Base-by-base conservation (phyloP, 2,113 vertebrate species). In the Plecturocebus donacophilus region DNA sequence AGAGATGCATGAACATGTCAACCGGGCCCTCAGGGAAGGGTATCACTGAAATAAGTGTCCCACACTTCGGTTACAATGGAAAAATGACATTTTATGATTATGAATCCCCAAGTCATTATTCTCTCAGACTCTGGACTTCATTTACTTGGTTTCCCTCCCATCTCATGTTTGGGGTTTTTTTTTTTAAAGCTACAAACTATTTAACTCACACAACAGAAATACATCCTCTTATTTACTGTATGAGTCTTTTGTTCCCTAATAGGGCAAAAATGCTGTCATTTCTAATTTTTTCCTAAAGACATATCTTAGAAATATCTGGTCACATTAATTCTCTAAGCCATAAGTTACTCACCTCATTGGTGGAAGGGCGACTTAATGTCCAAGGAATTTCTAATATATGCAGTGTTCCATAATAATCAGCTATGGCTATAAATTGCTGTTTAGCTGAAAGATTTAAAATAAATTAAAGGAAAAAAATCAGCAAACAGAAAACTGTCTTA, bases 361-460 rank as follows among this genome's bases (percentile, higher is more conserved):
- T 96, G 0, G 97, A 98, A 64, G 99, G 98, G 52, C 94, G 97
- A 92, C 97, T 98, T 94, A 99, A 95, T 0, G 95, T 97, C 98
- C 99, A 99, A 45, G 99, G 99, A 94, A 99, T 98, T 98, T 99
- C 99, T 90, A 99, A 98, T 97, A 99, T 97, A 90, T 98, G 99
- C 70, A 99, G 97, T 9, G 99, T 98, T 87, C 99, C 99, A 68
- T 98, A 98, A 66, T 99, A 98, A 58, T 99, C 99, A 40, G 99
- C 99, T 91, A 99, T 97, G 2, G 99, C 99, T 98, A 99, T 96
- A 97, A 99, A 98, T 84, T 99, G 99, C 96, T 99, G 99, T 97
- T 99, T 99, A 71, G 98, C 99, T 99, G 98, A 86, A 98, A 98
- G 91, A 96, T 91, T 89, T 49, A 95, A 79, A 94, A 93, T 64